Evolutionary conservation across 2,113 vertebrate species (phyloP).

Genomic region (Planiliza haematocheilus): DNA sequence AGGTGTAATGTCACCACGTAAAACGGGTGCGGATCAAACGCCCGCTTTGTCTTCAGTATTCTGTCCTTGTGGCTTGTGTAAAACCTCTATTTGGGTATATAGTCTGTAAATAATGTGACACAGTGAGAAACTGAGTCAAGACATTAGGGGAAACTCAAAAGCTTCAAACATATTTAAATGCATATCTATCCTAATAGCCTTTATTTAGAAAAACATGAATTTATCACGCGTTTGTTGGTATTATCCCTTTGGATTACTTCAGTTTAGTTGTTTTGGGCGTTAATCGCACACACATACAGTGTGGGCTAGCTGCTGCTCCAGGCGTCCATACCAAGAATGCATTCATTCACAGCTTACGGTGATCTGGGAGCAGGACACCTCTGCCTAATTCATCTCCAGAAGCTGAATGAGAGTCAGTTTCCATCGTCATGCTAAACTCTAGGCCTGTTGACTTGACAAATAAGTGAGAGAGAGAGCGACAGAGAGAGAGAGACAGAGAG

Average conservation of each 20-base stretch:
- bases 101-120: constrained; percentile 1
- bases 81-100: not conserved
- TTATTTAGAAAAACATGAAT: too few relatives aligned
- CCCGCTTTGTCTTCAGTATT: constrained; percentile 13
- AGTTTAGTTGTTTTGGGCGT: too few relatives aligned
- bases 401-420: constrained; percentile 38
- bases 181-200: not conserved
- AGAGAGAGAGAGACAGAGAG: not conserved
- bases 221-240: too few relatives aligned
- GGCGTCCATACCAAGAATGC: not conserved
- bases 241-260: too few relatives aligned
- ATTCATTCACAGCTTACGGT: constrained; percentile 7
- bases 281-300: not conserved
- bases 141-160: constrained; percentile 3
- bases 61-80: constrained; percentile 8
- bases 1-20: constrained; percentile 1
- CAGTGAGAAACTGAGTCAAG: not conserved
- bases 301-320: not conserved
- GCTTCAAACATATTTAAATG: too few relatives aligned
- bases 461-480: constrained; percentile 8
- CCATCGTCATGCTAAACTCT: constrained; percentile 39
- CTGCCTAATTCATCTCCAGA: not conserved
- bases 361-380: constrained; percentile 13
- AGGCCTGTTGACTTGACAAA: constrained; percentile 44
- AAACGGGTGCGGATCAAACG: constrained; percentile 17